A percentile compares a stretch with the other conserved stretches of the same genome.
These are phyloP conservation scores for Lepidurus couesii DNA, from an alignment of 1,140 invertebrate genomes.

Conservation along the genomic window DNA sequence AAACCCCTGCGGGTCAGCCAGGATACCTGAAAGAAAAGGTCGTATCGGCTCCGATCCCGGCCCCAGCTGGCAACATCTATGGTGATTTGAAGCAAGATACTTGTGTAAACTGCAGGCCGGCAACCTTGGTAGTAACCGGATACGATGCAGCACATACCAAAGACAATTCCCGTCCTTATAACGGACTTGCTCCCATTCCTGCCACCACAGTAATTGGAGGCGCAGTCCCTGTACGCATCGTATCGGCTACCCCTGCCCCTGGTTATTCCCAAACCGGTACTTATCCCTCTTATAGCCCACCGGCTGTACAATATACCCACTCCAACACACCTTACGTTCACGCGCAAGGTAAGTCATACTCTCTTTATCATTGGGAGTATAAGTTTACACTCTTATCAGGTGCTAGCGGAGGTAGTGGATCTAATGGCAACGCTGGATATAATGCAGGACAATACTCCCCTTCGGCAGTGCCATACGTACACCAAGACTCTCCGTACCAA, in stretches of 20 bases:
- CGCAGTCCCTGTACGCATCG: conserved; percentile 27
- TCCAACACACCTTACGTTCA: not conserved
- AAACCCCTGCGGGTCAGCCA: conserved; percentile 24
- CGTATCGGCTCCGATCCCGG: not conserved
- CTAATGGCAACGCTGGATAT: not conserved
- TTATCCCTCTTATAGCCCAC: not conserved
- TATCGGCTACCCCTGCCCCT: conserved; percentile 28
- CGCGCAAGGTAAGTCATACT: not conserved
- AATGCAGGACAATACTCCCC: conserved; percentile 28
- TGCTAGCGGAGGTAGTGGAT: not conserved
- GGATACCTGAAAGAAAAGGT: conserved; percentile 29
- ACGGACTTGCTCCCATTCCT: conserved; percentile 27
- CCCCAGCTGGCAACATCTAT: not conserved
- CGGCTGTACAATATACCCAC: conserved; percentile 15
- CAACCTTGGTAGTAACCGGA: conserved; percentile 22
- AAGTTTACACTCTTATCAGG: not conserved
- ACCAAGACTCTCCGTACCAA: not conserved
- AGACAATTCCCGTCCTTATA: not conserved
- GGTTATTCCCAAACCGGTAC: not conserved
- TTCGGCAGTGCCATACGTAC: conserved; percentile 24
- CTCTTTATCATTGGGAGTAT: not conserved
- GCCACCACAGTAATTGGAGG: conserved; percentile 27
- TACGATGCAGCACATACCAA: not conserved
- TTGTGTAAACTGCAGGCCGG: conserved; percentile 30
- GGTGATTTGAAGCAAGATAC: conserved; percentile 24